A percentile compares a stretch with the other conserved stretches of the same genome.
phyloP scores from a whole-genome alignment of 2,113 vertebrate species.

The Zapus hudsonius region DNA sequence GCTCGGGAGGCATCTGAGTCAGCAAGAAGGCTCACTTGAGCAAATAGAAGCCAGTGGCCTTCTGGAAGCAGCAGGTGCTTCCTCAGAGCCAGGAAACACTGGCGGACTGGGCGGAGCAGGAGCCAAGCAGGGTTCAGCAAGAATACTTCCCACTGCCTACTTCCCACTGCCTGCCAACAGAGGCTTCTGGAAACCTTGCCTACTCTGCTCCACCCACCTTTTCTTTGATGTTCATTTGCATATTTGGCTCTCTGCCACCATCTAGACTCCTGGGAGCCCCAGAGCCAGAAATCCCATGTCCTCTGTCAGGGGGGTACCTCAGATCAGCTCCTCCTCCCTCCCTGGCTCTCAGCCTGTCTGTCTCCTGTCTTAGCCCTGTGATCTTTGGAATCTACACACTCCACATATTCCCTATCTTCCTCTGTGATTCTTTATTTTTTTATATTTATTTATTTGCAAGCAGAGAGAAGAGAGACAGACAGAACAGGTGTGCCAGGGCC shows the following conservation, averaged over 20 bases:
- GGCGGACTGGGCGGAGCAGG: background rate
- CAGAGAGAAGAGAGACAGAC: too few species aligned
- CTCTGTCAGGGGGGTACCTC: background rate
- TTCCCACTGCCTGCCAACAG: background rate
- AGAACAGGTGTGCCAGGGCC: too few species aligned
- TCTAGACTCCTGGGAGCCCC: background rate
- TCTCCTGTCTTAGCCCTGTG: background rate
- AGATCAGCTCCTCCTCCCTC: too few species aligned
- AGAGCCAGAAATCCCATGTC: background rate
- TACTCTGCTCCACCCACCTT: background rate
- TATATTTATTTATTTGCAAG: too few species aligned
- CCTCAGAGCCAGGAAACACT: background rate
- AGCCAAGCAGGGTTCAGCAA: slow-evolving; percentile 5
- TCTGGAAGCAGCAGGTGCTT: background rate
- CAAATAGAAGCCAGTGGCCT: background rate
- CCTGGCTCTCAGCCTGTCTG: background rate
- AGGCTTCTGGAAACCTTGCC: slow-evolving; percentile 33
- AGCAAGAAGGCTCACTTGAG: background rate
- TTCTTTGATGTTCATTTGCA: slow-evolving; percentile 18
- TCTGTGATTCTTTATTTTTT: background rate
- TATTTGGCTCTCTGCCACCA: slow-evolving; percentile 25
- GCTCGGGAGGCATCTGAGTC: background rate
- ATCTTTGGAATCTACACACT: background rate
- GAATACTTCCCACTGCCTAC: background rate
- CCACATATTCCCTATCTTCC: background rate